Evolutionary conservation across 2,113 vertebrate genomes (phyloP).

Genomic region (Hydrochoerus hydrochaeris): DNA sequence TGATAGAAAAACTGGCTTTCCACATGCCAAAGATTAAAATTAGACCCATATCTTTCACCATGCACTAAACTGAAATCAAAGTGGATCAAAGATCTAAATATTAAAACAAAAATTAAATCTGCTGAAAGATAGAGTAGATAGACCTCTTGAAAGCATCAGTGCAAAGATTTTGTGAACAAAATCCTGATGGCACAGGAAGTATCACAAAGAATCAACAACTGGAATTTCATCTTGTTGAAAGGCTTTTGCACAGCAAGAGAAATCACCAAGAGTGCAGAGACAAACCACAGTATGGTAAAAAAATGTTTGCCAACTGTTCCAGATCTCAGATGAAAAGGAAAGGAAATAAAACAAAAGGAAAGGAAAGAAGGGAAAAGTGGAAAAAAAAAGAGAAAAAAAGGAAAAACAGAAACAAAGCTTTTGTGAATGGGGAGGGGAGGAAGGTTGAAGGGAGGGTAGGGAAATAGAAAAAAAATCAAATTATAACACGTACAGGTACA

Average conservation of each 20-base stretch:
- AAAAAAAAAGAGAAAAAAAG: too few relatives aligned
- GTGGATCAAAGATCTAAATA: background rate
- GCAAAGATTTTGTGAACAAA: background rate
- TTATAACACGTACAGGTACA: too few relatives aligned
- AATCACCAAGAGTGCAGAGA: background rate
- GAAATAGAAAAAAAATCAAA: too few relatives aligned
- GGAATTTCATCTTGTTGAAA: background rate
- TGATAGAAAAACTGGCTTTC: background rate
- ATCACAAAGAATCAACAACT: background rate
- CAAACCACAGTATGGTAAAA: background rate
- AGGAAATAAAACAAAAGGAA: too few relatives aligned
- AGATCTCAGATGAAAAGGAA: too few relatives aligned
- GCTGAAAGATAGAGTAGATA: background rate
- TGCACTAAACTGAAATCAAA: background rate
- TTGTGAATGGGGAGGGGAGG: too few relatives aligned
- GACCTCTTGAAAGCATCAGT: background rate
- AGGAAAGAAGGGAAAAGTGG: too few relatives aligned
- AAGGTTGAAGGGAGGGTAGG: too few relatives aligned
- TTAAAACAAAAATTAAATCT: background rate
- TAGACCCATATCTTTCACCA: background rate
- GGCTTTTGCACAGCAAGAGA: background rate
- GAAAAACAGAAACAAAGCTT: too few relatives aligned
- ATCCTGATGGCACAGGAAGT: background rate
- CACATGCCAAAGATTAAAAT: background rate
- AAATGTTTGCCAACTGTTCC: background rate